A percentile compares a stretch with the other conserved stretches of the same genome.
Evolutionary conservation across 2,113 vertebrate genomes (phyloP).

Genomic region (Acrocephalus kingi): DNA sequence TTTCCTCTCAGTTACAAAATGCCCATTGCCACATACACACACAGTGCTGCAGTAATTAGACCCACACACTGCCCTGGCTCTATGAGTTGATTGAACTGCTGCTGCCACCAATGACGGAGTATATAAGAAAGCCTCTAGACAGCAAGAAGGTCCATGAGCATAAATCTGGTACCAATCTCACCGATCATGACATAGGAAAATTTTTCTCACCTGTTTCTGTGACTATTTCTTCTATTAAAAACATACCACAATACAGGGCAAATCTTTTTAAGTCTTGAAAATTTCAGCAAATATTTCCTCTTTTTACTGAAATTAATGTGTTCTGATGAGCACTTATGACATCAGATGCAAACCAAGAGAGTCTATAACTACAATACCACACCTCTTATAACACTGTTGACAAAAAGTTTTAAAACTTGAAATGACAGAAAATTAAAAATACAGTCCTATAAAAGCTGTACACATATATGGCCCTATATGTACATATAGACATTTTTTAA

Average conservation of each 20-base stretch:
- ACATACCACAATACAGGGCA: neutral
- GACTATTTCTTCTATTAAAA: neutral
- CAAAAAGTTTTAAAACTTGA: neutral
- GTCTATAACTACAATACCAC: neutral
- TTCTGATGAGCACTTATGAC: neutral
- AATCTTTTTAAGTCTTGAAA: neutral
- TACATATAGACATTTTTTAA: neutral
- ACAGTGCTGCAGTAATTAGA: neutral
- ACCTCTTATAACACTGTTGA: neutral
- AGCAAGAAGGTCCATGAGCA: neutral
- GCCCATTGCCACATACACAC: neutral
- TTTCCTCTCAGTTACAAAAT: neutral
- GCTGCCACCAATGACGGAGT: neutral
- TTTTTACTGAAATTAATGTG: neutral
- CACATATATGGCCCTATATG: neutral
- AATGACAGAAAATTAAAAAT: neutral
- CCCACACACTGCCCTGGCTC: neutral
- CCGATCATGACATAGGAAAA: accelerated
- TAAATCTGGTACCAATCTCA: neutral
- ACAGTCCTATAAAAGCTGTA: neutral
- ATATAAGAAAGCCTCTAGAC: neutral
- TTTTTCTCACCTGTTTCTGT: neutral
- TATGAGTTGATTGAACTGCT: neutral
- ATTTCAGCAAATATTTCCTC: neutral
- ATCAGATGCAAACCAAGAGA: neutral